Conservation (phyloP, 2,888 invertebrate genomes). For the Macaria notata region DNA sequence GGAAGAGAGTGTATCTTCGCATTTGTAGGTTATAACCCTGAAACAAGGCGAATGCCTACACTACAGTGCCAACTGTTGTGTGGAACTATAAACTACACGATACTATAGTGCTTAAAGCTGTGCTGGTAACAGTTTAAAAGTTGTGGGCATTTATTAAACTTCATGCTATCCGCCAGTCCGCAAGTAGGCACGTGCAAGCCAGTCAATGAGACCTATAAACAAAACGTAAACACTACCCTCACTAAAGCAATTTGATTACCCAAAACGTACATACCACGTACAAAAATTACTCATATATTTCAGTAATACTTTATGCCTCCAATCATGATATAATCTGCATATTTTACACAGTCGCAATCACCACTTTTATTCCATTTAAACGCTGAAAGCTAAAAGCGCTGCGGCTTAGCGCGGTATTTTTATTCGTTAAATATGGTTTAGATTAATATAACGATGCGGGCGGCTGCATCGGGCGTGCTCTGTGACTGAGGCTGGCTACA, state of each 20-base stretch:
- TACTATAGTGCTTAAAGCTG: background rate
- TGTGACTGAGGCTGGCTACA: conserved; percentile 76
- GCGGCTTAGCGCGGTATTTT: conserved; percentile 13
- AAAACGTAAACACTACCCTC: conserved; percentile 3
- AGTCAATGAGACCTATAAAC: background rate
- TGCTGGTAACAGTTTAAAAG: conserved; percentile 1
- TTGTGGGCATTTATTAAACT: conserved; percentile 1
- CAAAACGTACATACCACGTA: background rate
- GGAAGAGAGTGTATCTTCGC: no score
- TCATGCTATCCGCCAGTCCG: conserved; percentile 2
- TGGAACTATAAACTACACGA: background rate
- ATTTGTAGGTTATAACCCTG: no score
- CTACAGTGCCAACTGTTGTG: background rate
- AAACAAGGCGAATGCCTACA: no score
- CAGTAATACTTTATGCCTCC: conserved; percentile 6
- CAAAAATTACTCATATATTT: background rate
- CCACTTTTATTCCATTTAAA: conserved; percentile 20
- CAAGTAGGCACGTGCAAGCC: conserved; percentile 7
- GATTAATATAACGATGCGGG: conserved; percentile 61
- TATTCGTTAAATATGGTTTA: conserved; percentile 24
- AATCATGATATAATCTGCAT: conserved; percentile 11
- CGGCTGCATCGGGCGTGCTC: conserved; percentile 69
- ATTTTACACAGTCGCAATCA: conserved; percentile 16
- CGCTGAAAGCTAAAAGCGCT: conserved; percentile 18
- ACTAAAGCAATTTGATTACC: background rate